These are phyloP conservation scores for Aix galericulata DNA, from an alignment of 2,113 vertebrate species.

Conservation along the genomic window DNA sequence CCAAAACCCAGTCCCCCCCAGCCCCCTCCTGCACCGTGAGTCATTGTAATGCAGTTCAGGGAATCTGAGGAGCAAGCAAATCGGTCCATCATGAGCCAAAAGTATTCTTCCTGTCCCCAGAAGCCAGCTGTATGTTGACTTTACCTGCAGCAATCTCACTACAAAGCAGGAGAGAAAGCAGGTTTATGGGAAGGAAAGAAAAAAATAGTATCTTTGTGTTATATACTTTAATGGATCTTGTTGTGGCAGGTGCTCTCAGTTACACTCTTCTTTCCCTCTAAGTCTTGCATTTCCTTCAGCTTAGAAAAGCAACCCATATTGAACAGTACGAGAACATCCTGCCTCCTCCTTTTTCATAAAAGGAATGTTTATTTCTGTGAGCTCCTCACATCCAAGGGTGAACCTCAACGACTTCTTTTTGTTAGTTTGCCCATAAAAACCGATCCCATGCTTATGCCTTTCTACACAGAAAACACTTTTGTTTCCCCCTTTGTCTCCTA, in stretches of 20 bases:
- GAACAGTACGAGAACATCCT: slow-evolving; percentile 36
- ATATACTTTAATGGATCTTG: slow-evolving; percentile 41
- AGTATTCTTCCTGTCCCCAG: neutral
- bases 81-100: neutral
- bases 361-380: slow-evolving; percentile 74
- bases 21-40: neutral
- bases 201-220: neutral
- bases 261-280: slow-evolving; percentile 41
- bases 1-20: neutral
- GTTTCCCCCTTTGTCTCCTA: slow-evolving; percentile 79
- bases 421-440: slow-evolving; percentile 71
- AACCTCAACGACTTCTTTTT: slow-evolving; percentile 72
- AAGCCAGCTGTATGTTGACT: neutral
- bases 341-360: slow-evolving; percentile 70
- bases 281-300: slow-evolving; percentile 59
- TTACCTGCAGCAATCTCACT: slow-evolving; percentile 33
- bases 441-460: slow-evolving; percentile 72
- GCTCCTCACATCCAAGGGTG: slow-evolving; percentile 65
- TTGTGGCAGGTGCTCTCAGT: slow-evolving; percentile 69
- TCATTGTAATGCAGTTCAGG: neutral
- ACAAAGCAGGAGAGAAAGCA: slow-evolving; percentile 38
- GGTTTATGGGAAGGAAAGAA: slow-evolving; percentile 6
- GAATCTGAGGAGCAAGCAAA: slow-evolving; percentile 27
- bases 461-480: slow-evolving; percentile 77
- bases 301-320: slow-evolving; percentile 38